Conservation (phyloP, 2,888 invertebrate genomes). For the Oligia strigilis region DNA sequence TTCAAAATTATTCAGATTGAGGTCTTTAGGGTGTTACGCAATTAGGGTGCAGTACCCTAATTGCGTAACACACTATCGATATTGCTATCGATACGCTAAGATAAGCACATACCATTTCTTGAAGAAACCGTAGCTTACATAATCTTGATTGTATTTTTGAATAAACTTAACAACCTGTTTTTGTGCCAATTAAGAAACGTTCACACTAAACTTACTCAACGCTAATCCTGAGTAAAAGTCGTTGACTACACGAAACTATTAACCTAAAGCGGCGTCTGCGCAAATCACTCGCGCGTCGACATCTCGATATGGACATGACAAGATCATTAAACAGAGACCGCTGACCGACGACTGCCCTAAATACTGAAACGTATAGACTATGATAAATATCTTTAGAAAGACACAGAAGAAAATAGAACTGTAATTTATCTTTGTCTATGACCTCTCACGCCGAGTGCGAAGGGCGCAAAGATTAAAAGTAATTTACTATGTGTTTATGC, state of each 20-base stretch:
- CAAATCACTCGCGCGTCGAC: conserved; percentile 54
- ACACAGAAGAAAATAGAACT: conserved; percentile 13
- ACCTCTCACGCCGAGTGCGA: conserved; percentile 29
- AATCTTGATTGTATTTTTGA: background rate
- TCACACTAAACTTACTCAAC: conserved; percentile 43
- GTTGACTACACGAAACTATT: conserved; percentile 43
- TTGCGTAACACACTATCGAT: too few species aligned
- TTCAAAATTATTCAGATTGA: too few species aligned
- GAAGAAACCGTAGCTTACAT: conserved; percentile 4
- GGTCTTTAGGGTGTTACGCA: too few species aligned
- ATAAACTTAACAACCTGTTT: background rate
- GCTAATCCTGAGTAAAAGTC: conserved; percentile 24
- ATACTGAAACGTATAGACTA: conserved; percentile 57
- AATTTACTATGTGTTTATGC: conserved; percentile 37
- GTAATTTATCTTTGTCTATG: conserved; percentile 32
- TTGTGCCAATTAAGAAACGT: background rate
- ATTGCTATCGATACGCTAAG: background rate
- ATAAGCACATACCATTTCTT: conserved; percentile 9
- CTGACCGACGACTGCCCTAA: conserved; percentile 73
- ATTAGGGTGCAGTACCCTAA: too few species aligned
- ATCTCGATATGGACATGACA: conserved; percentile 75
- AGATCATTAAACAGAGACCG: conserved; percentile 72
- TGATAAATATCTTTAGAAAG: conserved; percentile 54
- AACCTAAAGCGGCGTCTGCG: conserved; percentile 49
- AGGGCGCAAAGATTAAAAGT: conserved; percentile 43